phyloP scores from a whole-genome alignment of 2,113 vertebrate species.

The Saimiri boliviensis region DNA sequence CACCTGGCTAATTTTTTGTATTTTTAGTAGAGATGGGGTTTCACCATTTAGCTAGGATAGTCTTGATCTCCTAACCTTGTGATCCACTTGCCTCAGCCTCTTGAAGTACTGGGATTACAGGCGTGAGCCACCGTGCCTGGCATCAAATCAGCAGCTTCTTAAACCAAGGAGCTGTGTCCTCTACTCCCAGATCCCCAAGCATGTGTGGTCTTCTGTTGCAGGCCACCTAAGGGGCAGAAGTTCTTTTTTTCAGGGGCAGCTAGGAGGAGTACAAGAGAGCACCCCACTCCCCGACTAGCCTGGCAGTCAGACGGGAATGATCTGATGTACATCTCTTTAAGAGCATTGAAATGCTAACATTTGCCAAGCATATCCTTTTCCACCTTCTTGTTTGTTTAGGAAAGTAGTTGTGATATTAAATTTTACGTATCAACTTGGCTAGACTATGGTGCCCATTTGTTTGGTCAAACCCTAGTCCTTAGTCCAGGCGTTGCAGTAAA shows the following conservation, averaged over 20 bases:
- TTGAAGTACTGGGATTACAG: too few species aligned
- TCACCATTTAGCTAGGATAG: too few species aligned
- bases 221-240: neutral
- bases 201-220: neutral
- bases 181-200: neutral
- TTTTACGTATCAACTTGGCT: neutral
- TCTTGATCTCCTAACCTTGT: too few species aligned
- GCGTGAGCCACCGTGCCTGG: too few species aligned
- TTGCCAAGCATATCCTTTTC: neutral
- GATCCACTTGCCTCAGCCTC: too few species aligned
- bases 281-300: neutral
- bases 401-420: neutral
- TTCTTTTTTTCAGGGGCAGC: slow-evolving; percentile 45
- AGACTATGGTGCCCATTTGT: neutral
- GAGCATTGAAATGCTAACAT: neutral
- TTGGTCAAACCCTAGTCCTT: neutral
- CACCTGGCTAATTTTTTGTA: too few species aligned
- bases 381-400: neutral
- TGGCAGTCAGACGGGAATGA: neutral
- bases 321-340: neutral
- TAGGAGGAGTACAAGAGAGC: slow-evolving; percentile 36
- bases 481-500: neutral
- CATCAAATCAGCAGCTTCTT: neutral
- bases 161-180: neutral
- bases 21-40: too few species aligned